Evolutionary conservation across 2,888 invertebrate species (phyloP), one percentile per base, ranked within the genome.

Genomic region (Cosmopolites sordidus): DNA sequence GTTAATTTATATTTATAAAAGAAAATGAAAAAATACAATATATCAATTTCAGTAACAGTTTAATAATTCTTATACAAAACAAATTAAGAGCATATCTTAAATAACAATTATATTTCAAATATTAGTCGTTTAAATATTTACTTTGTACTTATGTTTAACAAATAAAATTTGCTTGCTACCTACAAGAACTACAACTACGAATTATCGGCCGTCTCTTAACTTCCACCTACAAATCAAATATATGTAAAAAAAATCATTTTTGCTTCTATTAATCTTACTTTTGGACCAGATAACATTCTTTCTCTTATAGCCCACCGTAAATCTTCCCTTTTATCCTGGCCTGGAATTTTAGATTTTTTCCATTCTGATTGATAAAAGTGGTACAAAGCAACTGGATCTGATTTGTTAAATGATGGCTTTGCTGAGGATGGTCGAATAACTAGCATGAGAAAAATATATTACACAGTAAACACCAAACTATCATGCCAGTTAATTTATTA

Each of bases 311-410:
- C 79, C 86, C 86, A 87, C 56, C 89, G 78, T 16, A 88, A 67
- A 27, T 83, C 81, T 0, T 79, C 70, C 74, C 85, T 84, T 51
- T 79, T 74, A 62, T 83, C 82, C 69, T 87, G 86, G 6, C 89
- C 89, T 0, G 89, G 89, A 18, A 89, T 79, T 64, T 86, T 85
- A 58, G 85, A 82, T 64, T 83, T 82, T 16, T 81, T 81, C 90
- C 90, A 90, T 62, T 84, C 76, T 27, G 79, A 76, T 62, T 84
- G 83, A 66, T 90, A 90, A 62, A 86, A 82, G 60, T 89, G 88
- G 66, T 89, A 90, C 14, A 89, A 73, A 14, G 83, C 77, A 0
- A 90, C 89, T 14, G 90, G 89, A 69, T 89, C 89, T 69, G 78
- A 60, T 78, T 70, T 80, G 41, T 60, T 65, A 42, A 63, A 29